phyloP scores from a whole-genome alignment of 1,140 invertebrate species.

The Drosophila lacertosa region DNA sequence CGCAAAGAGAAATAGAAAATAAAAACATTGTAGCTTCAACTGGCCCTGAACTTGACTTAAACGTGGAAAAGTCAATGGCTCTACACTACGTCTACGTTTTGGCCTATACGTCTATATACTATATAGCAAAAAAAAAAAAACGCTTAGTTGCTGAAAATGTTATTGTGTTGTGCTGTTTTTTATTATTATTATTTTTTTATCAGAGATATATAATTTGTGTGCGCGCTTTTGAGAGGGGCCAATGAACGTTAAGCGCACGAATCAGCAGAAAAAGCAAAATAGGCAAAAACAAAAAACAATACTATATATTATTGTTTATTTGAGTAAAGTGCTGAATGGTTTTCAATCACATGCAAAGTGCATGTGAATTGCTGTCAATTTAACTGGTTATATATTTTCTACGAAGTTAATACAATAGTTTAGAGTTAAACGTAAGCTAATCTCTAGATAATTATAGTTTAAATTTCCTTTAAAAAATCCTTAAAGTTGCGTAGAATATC shows the following conservation, averaged over 20 bases:
- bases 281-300: slow-evolving; percentile 27
- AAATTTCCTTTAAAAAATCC: too few species aligned
- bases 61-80: slow-evolving; percentile 67
- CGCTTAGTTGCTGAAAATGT: slow-evolving; percentile 68
- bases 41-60: slow-evolving; percentile 77
- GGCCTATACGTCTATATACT: slow-evolving; percentile 42
- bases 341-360: slow-evolving; percentile 67
- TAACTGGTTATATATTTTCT: not conserved
- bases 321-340: slow-evolving; percentile 54
- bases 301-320: slow-evolving; percentile 62
- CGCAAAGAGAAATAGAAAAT: not conserved
- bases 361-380: slow-evolving; percentile 43
- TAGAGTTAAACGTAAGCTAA: not conserved
- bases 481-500: too few species aligned
- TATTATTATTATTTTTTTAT: slow-evolving; percentile 59
- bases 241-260: slow-evolving; percentile 73
- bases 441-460: too few species aligned
- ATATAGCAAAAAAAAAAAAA: slow-evolving; percentile 38
- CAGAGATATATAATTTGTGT: slow-evolving; percentile 48
- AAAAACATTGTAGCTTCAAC: slow-evolving; percentile 26
- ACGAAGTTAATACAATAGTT: not conserved
- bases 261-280: slow-evolving; percentile 64
- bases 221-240: slow-evolving; percentile 53
- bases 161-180: slow-evolving; percentile 38
- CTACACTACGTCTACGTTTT: slow-evolving; percentile 20